phyloP scores from a whole-genome alignment of 2,797 vertebrate species.

The Helostoma temminkii region DNA sequence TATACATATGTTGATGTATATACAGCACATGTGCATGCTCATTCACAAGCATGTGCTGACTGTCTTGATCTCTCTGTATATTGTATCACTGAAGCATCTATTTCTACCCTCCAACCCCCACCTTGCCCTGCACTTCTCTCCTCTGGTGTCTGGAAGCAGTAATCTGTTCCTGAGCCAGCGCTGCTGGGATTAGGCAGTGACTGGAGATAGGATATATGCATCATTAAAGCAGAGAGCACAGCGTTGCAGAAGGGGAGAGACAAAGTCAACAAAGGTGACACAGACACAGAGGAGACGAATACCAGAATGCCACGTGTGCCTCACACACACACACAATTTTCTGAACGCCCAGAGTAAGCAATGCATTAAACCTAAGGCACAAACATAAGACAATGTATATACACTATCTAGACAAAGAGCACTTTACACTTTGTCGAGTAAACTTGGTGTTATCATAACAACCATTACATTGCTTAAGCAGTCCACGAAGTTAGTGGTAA shows the following conservation, averaged over 20 bases:
- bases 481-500: background rate
- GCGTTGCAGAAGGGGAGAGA: conserved; percentile 70
- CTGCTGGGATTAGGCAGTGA: conserved; percentile 84
- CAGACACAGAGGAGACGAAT: conserved; percentile 57
- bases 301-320: conserved; percentile 51
- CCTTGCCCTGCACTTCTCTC: conserved; percentile 67
- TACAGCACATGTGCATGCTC: conserved; percentile 36
- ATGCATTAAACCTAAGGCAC: conserved; percentile 45
- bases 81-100: conserved; percentile 70
- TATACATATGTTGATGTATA: conserved; percentile 22
- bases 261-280: conserved; percentile 85
- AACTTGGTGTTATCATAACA: conserved; percentile 25
- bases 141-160: conserved; percentile 83
- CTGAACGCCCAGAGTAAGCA: conserved; percentile 45
- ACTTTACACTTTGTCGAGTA: conserved; percentile 18
- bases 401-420: conserved; percentile 10
- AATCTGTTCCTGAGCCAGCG: conserved; percentile 86
- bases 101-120: conserved; percentile 63
- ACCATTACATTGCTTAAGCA: background rate
- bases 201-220: conserved; percentile 84
- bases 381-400: conserved; percentile 46
- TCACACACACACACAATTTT: conserved; percentile 23
- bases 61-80: conserved; percentile 52
- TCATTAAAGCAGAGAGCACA: conserved; percentile 82
- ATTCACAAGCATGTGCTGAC: conserved; percentile 42